Base-by-base conservation (phyloP, 1,140 invertebrate species). In the Ceratoteleas bidentatus region DNA sequence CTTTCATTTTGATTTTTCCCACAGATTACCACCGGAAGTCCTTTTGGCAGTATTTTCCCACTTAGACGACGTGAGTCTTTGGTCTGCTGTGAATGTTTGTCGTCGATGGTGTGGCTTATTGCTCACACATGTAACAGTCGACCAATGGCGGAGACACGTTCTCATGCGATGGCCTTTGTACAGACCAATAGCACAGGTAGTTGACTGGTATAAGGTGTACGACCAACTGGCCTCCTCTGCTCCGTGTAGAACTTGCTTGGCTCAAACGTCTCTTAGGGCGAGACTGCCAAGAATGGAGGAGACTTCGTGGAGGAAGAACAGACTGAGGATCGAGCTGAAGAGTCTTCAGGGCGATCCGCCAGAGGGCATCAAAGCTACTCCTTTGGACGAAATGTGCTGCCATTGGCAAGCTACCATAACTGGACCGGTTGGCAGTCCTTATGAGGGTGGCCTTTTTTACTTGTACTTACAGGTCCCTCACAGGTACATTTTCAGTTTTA, bases 381-480 rank as follows among this genome's bases (percentile, higher is more conserved):
- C 97, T 2, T 90, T 98, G 57, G 97, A 98, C 91, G 91, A 92
- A 72, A 92, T 93, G 75, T 94, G 95, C 88, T 95, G 95, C 89
- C 96, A 98, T 90, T 98, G 97, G 97, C 96, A 98, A 90, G 97
- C 97, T 5, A 96, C 95, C 13, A 96, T 98, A 78, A 94, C 95
- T 57, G 97, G 97, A 9, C 97, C 97, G 9, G 94, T 94, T 13
- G 96, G 96, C 13, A 97, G 96, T 90, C 97, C 97, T 0, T 99
- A 98, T 87, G 96, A 98, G 91, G 98, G 98, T 14, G 98, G 98
- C 15, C 93, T 97, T 38, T 99, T 99, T 92, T 99, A 97, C 90
- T 92, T 99, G 32, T 98, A 97, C 87, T 93, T 99, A 36, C 96
- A 97, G 92, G 96, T 98, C 78, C 95, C 95, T 13, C 93, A 94